These are phyloP conservation scores for Acipenser ruthenus DNA, from an alignment of 2,797 vertebrate species.

Conservation along the genomic window DNA sequence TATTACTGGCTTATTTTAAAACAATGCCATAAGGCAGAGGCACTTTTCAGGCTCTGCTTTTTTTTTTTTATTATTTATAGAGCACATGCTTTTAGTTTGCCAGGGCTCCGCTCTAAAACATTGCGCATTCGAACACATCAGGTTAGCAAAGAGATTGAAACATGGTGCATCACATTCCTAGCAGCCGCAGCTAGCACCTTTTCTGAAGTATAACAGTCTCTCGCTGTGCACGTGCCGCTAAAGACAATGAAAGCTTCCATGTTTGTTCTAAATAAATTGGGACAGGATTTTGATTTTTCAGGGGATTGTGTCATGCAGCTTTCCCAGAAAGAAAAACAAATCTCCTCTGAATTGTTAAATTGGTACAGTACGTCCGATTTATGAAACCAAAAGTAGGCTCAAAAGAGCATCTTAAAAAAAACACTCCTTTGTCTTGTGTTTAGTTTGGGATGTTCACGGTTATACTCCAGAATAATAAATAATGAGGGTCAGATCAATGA, in stretches of 20 bases:
- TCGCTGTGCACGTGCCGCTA: conserved; percentile 10
- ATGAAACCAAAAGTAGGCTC: too few species aligned
- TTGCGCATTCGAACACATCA: conserved; percentile 18
- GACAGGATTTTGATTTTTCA: too few species aligned
- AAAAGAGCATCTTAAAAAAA: too few species aligned
- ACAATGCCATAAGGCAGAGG: conserved; percentile 14
- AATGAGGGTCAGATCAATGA: conserved; percentile 38
- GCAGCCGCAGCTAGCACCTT: conserved; percentile 38
- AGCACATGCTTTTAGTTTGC: conserved; percentile 55
- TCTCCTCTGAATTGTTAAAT: too few species aligned
- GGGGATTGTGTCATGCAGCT: too few species aligned
- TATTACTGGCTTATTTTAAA: neutral
- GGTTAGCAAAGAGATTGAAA: conserved; percentile 17
- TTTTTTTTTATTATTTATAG: conserved; percentile 6
- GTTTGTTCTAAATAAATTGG: too few species aligned
- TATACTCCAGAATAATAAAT: conserved; percentile 49
- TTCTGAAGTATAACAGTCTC: conserved; percentile 54
- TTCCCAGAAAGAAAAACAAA: too few species aligned
- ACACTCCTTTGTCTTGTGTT: too few species aligned
- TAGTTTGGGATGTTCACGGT: conserved; percentile 25
- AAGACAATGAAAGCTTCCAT: neutral
- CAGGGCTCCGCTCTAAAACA: conserved; percentile 21
- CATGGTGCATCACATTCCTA: conserved; percentile 22
- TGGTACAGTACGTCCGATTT: too few species aligned
- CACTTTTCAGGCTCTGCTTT: conserved; percentile 5